These are phyloP conservation scores for Drosophila lowei DNA, from an alignment of 1,140 invertebrate genomes.

Conservation along the genomic window DNA sequence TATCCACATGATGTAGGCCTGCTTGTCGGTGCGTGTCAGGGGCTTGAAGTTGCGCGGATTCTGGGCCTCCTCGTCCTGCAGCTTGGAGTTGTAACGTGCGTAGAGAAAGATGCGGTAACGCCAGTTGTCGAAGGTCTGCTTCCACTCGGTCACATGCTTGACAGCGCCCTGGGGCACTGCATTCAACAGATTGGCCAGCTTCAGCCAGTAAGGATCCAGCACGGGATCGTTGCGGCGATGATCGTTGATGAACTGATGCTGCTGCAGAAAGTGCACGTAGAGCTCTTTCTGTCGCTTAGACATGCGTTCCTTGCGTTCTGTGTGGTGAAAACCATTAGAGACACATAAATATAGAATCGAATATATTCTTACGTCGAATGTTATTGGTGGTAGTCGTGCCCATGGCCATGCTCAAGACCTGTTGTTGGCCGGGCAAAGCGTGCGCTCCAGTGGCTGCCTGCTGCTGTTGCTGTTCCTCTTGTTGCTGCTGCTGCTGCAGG, in stretches of 20 bases:
- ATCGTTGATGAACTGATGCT: constrained; percentile 76
- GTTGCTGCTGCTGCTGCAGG: constrained; percentile 52
- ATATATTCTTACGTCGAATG: constrained; percentile 52
- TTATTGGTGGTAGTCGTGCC: constrained; percentile 58
- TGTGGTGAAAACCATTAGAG: not conserved
- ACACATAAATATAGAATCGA: no score
- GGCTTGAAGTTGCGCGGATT: constrained; percentile 79
- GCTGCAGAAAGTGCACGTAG: constrained; percentile 77
- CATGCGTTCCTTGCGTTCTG: constrained; percentile 81
- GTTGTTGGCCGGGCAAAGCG: constrained; percentile 24
- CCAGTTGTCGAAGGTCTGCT: constrained; percentile 81
- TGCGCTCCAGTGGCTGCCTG: constrained; percentile 7
- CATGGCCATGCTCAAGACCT: constrained; percentile 62
- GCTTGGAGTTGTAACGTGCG: constrained; percentile 78
- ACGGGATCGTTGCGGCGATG: constrained; percentile 75
- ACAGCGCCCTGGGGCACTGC: constrained; percentile 77
- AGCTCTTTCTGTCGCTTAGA: constrained; percentile 79
- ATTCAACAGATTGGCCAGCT: constrained; percentile 74
- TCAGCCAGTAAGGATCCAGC: constrained; percentile 75
- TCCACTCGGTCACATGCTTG: constrained; percentile 79
- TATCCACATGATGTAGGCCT: constrained; percentile 80
- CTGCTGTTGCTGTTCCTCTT: constrained; percentile 61
- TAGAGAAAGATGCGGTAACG: constrained; percentile 79
- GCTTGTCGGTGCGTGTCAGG: constrained; percentile 77
- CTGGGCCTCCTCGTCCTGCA: constrained; percentile 74